A percentile compares a stretch with the other conserved stretches of the same genome.
phyloP scores from a whole-genome alignment of 2,797 vertebrate genomes.

The Esox masquinongy region DNA sequence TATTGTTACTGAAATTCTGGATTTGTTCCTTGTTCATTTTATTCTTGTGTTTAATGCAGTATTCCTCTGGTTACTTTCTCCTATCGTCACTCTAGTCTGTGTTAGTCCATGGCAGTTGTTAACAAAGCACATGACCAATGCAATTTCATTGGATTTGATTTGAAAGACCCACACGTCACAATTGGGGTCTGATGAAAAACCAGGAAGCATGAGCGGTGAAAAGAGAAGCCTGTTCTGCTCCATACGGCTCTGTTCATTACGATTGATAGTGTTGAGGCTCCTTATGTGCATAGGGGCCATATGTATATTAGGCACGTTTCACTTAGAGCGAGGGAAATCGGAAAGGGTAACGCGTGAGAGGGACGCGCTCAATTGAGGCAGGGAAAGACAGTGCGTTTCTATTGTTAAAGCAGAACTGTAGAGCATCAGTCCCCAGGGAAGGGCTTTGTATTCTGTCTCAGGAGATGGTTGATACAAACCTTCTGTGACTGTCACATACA shows the following conservation, averaged over 20 bases:
- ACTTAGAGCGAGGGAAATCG: no score
- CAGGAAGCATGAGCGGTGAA: not conserved
- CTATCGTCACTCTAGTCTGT: no score
- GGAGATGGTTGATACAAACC: slow-evolving; percentile 48
- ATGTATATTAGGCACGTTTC: not conserved
- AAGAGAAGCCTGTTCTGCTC: not conserved
- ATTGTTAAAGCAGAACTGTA: slow-evolving; percentile 14
- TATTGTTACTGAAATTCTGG: no score
- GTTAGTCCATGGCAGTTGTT: no score
- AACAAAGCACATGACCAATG: no score
- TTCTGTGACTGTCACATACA: slow-evolving; percentile 12
- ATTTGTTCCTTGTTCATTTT: no score
- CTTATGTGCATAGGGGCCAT: not conserved
- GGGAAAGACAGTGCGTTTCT: slow-evolving; percentile 31
- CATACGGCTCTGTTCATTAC: not conserved
- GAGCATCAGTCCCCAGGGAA: slow-evolving; percentile 56
- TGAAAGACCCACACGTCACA: not conserved
- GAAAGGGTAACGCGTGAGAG: not conserved
- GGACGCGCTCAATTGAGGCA: not conserved
- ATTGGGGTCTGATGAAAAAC: not conserved
- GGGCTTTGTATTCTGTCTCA: slow-evolving; percentile 49
- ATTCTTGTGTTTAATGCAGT: no score
- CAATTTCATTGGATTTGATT: not conserved
- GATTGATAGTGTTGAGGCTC: not conserved
- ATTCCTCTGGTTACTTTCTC: no score